A percentile compares a stretch with the other conserved stretches of the same genome.
phyloP scores from a whole-genome alignment of 2,797 vertebrate genomes.

The Silurus aristotelis region DNA sequence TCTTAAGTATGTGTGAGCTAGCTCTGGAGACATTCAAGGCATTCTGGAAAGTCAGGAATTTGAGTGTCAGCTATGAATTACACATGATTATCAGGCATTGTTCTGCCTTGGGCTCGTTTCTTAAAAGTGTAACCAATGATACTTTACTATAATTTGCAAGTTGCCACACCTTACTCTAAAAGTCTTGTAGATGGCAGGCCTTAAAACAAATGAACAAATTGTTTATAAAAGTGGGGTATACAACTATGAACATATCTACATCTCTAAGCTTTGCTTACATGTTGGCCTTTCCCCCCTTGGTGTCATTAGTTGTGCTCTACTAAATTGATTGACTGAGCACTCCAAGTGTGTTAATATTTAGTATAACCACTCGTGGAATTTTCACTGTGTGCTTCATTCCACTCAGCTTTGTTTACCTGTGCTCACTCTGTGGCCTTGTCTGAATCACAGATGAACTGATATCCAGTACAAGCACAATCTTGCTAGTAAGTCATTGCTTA shows the following conservation, averaged over 20 bases:
- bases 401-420: neutral
- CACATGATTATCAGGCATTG: neutral
- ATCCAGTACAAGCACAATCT: neutral
- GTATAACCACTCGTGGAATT: neutral
- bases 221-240: neutral
- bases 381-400: neutral
- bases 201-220: neutral
- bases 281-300: neutral
- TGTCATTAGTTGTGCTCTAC: neutral
- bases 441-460: neutral
- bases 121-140: neutral
- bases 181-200: neutral
- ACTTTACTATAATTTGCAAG: neutral
- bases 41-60: neutral
- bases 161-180: neutral
- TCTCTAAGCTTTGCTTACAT: neutral
- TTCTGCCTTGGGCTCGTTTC: neutral
- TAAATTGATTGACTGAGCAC: neutral
- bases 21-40: neutral
- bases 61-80: neutral
- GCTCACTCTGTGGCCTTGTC: neutral
- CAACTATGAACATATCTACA: neutral
- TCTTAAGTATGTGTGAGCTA: neutral
- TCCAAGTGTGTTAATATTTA: neutral
- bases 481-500: neutral